A percentile compares a stretch with the other conserved stretches of the same genome.
These are phyloP conservation scores for Catagonus wagneri DNA, from an alignment of 2,113 vertebrate species.

Conservation along the genomic window DNA sequence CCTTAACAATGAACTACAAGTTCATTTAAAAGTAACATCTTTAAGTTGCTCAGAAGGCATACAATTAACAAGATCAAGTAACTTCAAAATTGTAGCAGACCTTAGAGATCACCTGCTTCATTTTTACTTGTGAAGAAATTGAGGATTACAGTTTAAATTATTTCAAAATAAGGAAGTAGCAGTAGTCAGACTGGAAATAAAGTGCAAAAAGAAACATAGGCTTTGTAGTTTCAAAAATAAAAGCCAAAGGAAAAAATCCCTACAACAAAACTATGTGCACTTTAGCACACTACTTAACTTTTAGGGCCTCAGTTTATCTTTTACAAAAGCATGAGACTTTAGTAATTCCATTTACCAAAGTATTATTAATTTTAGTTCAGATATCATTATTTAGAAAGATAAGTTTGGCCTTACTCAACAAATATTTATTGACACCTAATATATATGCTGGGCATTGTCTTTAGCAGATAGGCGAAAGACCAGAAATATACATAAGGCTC, in stretches of 20 bases:
- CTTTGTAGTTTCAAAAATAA: conserved; percentile 27
- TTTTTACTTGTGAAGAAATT: background rate
- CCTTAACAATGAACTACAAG: background rate
- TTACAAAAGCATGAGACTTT: conserved; percentile 7
- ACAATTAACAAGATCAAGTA: background rate
- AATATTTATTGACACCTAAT: background rate
- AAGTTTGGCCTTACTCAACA: conserved; percentile 36
- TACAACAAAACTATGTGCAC: background rate
- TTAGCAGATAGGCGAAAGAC: background rate
- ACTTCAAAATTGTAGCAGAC: background rate
- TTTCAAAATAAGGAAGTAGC: conserved; percentile 31
- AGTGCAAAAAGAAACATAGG: background rate
- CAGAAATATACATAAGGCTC: background rate
- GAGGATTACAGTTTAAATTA: background rate
- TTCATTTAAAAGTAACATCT: conserved; percentile 14
- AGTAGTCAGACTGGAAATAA: background rate
- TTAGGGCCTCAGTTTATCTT: background rate
- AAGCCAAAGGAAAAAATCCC: background rate
- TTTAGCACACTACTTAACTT: conserved; percentile 12
- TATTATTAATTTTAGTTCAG: background rate
- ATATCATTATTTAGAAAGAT: background rate
- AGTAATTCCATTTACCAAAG: background rate
- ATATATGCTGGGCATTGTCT: background rate
- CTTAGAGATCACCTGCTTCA: background rate
- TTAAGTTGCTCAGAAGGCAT: background rate